Percentiles rank a stretch among this genome's conserved stretches.
Evolutionary conservation across 64 coral and sea anemone species (phyloP).

Genomic region (Stichodactyla mertensii): DNA sequence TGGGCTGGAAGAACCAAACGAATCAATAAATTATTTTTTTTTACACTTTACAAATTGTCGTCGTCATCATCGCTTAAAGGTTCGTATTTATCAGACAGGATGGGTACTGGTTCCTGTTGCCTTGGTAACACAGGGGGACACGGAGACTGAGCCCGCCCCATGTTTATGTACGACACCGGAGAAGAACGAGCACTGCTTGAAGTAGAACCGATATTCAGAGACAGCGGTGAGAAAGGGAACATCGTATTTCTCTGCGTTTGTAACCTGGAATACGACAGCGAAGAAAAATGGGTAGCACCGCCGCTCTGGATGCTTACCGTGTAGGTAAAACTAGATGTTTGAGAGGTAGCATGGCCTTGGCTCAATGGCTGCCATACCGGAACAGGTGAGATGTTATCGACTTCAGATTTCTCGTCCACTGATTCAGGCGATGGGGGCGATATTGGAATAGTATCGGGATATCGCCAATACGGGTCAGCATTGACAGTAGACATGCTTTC

Average conservation of each 20-base stretch:
- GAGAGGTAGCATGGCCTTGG: neutral
- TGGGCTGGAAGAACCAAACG: too few relatives aligned
- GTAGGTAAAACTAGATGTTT: neutral
- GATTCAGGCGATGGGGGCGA: conserved; percentile 79
- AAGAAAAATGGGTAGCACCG: conserved; percentile 4
- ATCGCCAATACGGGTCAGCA: neutral
- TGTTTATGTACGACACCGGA: conserved; percentile 47
- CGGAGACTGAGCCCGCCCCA: conserved; percentile 45
- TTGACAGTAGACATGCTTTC: neutral
- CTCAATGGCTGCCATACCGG: conserved; percentile 45
- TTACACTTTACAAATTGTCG: neutral
- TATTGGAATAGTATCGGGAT: conserved; percentile 40
- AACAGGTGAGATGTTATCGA: conserved; percentile 59
- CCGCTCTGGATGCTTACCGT: neutral
- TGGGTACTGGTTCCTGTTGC: conserved; percentile 68
- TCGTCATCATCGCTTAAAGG: conserved; percentile 89
- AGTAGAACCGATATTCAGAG: conserved; percentile 66
- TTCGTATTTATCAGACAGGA: conserved; percentile 85
- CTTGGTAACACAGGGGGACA: conserved; percentile 55
- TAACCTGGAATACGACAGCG: conserved; percentile 17
- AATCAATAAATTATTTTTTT: neutral
- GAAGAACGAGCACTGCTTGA: conserved; percentile 89
- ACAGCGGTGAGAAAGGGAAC: conserved; percentile 80
- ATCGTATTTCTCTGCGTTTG: conserved; percentile 34
- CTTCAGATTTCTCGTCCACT: conserved; percentile 54